Base-by-base conservation (phyloP, 2,113 vertebrate genomes). In the Brachirus orientalis region DNA sequence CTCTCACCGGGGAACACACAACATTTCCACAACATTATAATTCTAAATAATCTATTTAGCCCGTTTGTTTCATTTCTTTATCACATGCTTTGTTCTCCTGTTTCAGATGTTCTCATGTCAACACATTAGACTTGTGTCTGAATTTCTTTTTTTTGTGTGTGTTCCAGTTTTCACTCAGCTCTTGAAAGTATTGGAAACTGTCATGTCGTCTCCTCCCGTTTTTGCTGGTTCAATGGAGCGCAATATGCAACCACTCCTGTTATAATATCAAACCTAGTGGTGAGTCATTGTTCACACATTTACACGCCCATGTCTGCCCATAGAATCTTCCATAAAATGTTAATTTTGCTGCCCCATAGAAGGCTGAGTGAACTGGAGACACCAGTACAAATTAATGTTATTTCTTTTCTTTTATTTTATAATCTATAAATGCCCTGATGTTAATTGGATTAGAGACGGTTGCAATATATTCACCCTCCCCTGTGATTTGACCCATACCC, bases 391-490 rank as follows among this genome's bases (percentile, higher is more conserved):
- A 13, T 6, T 8, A 11, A 13, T 14, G 9, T 8, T 36, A 8
- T 10, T 19, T 14, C 16, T 17, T n/a, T 54, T n/a, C 9, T 54
- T 36, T 28, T 36, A 16, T 54, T 54, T 28, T 17, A 10, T 11
- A 10, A 36, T 4, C 33, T 17, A 7, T 4, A 16, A 54, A 17
- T 54, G 28, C 33, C n/a, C 28, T 17, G 33, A 54, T 36, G 28
- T 54, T 54, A 54, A 54, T 54, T 36, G 51, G 51, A 54, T 54
- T 54, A 54, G 4, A 54, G 51, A 54, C 10, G 33, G 14, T 54
- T 36, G 36, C 33, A 36, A 36, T n/a, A n/a, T 35, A 13, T 35
- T 53, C 51, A 35, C 16, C 51, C 28, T 10, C 35, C 28, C n/a
- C n/a, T 53, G 51, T 54, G 51, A 36, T 35, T 10, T n/a, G 12